These are phyloP conservation scores for Felis chaus DNA, from an alignment of 2,113 vertebrate species.

Conservation along the genomic window DNA sequence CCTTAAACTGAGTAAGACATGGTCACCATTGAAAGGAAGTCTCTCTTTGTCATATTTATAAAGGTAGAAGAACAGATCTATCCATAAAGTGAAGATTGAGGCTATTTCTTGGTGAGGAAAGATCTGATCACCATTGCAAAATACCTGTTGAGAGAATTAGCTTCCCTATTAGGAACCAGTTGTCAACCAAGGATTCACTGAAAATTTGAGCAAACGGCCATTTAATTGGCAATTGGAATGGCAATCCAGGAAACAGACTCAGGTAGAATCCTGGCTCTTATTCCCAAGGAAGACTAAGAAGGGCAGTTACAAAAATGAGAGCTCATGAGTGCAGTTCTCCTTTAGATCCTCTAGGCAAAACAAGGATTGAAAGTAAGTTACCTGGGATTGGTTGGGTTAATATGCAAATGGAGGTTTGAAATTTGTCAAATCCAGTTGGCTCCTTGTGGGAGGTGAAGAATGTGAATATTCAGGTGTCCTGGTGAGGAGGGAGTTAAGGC, in stretches of 20 bases:
- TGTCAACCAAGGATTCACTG: background rate
- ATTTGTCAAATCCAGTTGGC: background rate
- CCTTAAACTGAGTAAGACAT: background rate
- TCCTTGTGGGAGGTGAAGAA: background rate
- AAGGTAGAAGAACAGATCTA: conserved; percentile 24
- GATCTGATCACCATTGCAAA: conserved; percentile 9
- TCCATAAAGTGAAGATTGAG: conserved; percentile 35
- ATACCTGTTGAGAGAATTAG: background rate
- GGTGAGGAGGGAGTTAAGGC: background rate
- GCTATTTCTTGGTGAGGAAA: background rate
- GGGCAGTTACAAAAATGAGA: background rate
- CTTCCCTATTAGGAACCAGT: background rate
- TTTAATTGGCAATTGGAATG: background rate
- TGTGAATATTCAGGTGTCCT: background rate
- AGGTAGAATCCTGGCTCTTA: background rate
- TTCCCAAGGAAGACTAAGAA: background rate
- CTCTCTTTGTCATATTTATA: conserved; percentile 41
- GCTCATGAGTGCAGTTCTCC: background rate
- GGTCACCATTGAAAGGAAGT: background rate
- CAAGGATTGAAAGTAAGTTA: background rate
- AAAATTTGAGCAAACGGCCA: background rate
- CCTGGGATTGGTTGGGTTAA: background rate
- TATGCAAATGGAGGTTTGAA: background rate
- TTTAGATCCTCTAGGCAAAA: background rate
- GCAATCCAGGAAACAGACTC: background rate